A percentile compares a stretch with the other conserved stretches of the same genome.
phyloP scores from a whole-genome alignment of 2,113 vertebrate genomes.

The Myodes glareolus region DNA sequence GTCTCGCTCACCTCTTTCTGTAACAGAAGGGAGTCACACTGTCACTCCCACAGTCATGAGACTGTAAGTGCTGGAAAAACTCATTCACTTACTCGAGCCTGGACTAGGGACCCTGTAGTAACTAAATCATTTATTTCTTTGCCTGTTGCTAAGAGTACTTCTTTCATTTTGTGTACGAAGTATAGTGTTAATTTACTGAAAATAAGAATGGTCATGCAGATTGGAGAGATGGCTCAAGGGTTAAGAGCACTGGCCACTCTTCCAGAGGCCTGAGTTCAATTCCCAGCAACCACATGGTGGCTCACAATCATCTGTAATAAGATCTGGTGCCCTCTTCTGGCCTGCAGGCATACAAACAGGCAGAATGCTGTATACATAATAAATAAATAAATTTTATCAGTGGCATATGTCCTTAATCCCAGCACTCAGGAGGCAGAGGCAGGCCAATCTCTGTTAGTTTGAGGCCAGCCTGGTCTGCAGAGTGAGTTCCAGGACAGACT shows the following conservation, averaged over 20 bases:
- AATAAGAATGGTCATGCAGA: background rate
- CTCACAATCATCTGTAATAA: too few relatives aligned
- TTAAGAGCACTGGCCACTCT: too few relatives aligned
- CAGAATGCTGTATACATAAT: too few relatives aligned
- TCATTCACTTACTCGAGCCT: background rate
- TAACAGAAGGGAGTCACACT: background rate
- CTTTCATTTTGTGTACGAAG: background rate
- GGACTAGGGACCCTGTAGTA: background rate
- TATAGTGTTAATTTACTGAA: background rate
- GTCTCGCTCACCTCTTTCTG: background rate
- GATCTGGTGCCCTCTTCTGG: too few relatives aligned
- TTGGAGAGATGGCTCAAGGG: too few relatives aligned
- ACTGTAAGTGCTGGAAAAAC: background rate
- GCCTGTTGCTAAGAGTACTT: background rate
- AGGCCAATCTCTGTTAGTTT: background rate
- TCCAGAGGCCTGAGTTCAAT: too few relatives aligned
- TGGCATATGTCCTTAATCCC: background rate
- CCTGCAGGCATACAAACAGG: too few relatives aligned
- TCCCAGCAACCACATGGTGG: too few relatives aligned
- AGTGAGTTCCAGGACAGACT: too few relatives aligned
- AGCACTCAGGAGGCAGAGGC: background rate
- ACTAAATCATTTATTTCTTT: constrained; percentile 3
- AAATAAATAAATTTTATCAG: too few relatives aligned
- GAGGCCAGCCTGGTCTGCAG: background rate
- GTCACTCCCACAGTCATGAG: background rate